These are phyloP conservation scores for Encarsia formosa DNA, from an alignment of 2,888 invertebrate species.

Conservation along the genomic window DNA sequence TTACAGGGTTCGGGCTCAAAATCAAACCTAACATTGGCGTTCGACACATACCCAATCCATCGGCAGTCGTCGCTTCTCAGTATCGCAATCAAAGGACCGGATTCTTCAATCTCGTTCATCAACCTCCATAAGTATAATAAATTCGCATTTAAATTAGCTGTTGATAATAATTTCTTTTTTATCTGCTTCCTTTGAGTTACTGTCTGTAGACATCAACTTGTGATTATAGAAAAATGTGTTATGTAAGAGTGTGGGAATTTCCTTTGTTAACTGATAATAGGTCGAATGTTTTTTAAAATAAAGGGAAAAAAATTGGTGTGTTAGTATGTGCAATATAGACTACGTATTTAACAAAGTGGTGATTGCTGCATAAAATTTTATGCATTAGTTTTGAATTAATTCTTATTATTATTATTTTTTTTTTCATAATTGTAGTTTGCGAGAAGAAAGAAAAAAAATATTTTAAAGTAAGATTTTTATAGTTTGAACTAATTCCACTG, in stretches of 20 bases:
- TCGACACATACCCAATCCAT: conserved; percentile 51
- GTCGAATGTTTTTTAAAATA: no score
- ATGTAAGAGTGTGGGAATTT: no score
- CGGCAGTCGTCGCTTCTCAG: conserved; percentile 48
- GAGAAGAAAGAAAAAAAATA: no score
- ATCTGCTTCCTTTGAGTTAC: conserved; percentile 1
- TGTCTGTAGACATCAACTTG: neutral
- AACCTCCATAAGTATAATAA: conserved; percentile 36
- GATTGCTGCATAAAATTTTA: no score
- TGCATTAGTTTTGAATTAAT: no score
- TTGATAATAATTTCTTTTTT: neutral
- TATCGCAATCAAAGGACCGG: conserved; percentile 42
- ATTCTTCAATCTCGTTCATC: conserved; percentile 36
- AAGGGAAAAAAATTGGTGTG: no score
- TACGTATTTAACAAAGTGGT: neutral
- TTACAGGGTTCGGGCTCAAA: conserved; percentile 43
- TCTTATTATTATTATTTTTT: no score
- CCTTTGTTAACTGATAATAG: no score
- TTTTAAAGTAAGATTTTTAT: no score
- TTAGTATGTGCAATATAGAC: conserved; percentile 23
- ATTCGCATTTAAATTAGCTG: no score
- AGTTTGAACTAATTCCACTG: no score
- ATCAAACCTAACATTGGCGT: conserved; percentile 49
- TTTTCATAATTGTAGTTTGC: no score
- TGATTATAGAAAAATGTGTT: neutral